Percentiles rank a stretch among this genome's conserved stretches.
Evolutionary conservation across 2,797 vertebrate species (phyloP).

Genomic region (Myotis vivesi): DNA sequence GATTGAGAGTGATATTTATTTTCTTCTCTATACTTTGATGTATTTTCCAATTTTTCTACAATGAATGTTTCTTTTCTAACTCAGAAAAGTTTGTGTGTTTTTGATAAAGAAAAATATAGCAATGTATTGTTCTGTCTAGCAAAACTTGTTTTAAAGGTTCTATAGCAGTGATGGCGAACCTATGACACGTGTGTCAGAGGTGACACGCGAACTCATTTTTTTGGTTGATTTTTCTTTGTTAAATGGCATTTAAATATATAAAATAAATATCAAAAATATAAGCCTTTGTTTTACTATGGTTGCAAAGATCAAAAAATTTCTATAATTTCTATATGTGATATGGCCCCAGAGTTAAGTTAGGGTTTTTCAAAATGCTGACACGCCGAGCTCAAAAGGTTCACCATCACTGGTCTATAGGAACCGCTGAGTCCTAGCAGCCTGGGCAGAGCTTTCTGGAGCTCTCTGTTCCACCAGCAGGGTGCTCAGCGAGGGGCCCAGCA

Average conservation of each 20-base stretch:
- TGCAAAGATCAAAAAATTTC: too few relatives aligned
- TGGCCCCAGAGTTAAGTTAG: too few relatives aligned
- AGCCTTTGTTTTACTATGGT: too few relatives aligned
- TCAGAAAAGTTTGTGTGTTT: background rate
- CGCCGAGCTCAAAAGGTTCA: too few relatives aligned
- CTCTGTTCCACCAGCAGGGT: too few relatives aligned
- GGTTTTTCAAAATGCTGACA: too few relatives aligned
- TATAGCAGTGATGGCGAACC: background rate
- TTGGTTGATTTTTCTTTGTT: too few relatives aligned
- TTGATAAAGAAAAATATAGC: background rate
- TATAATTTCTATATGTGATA: too few relatives aligned
- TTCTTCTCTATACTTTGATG: background rate
- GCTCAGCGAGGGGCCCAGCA: background rate
- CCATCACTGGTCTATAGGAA: background rate
- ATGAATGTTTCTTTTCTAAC: background rate
- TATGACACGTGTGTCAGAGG: too few relatives aligned
- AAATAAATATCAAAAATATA: too few relatives aligned
- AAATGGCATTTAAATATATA: too few relatives aligned
- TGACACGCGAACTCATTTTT: too few relatives aligned
- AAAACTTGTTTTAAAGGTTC: background rate
- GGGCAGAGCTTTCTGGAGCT: background rate
- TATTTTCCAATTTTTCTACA: conserved; percentile 26
- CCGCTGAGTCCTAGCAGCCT: background rate
- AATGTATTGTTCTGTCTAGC: background rate
- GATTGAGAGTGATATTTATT: background rate